Evolutionary conservation across 1,140 invertebrate genomes (phyloP), one percentile per base, ranked within the genome.

Genomic region (Drosophila kikkawai): DNA sequence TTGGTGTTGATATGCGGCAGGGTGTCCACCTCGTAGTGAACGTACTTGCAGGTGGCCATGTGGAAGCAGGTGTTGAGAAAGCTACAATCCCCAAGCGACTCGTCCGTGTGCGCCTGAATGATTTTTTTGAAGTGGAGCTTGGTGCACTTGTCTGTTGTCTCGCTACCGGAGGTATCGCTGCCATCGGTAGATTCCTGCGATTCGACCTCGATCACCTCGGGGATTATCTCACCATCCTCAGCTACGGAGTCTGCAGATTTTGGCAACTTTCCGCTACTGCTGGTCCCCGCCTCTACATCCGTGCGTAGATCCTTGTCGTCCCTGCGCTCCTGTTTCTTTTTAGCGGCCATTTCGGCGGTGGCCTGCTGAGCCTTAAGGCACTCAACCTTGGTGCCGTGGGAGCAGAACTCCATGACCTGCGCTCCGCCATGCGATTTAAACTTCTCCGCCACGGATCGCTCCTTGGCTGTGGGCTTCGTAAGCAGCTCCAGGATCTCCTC

Each of bases 51-150:
- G 51, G 97, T 98, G 80, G 99, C 98, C 98, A 99, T 99, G 92
- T 99, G 98, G 91, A 99, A 99, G 93, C 98, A 99, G 1, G 98
- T 99, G 92, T 99, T 99, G 0, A 99, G 94, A 93, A 99, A 99
- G 45, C 98, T 99, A 93, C 98, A 99, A 92, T 99, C 98, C 0
- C 98, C 98, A 7, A 99, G 94, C 0, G 97, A 95, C 93, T 99
- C 98, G 93, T 99, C 99, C 0, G 99, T 99, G 92, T 99, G 98
- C 69, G 96, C 95, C 93, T 99, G 98, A 74, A 99, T 98, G 66
- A 99, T 99, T 94, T 99, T 99, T 90, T 97, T 97, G 92, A 99
- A 99, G 93, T 99, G 98, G 29, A 99, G 94, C 91, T 98, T 98
- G 68, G 96, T 96, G 93, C 98, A 99, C 53, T 91, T 93, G 60